Conservation (phyloP, 2,113 vertebrate species). For the Diadophis punctatus region DNA sequence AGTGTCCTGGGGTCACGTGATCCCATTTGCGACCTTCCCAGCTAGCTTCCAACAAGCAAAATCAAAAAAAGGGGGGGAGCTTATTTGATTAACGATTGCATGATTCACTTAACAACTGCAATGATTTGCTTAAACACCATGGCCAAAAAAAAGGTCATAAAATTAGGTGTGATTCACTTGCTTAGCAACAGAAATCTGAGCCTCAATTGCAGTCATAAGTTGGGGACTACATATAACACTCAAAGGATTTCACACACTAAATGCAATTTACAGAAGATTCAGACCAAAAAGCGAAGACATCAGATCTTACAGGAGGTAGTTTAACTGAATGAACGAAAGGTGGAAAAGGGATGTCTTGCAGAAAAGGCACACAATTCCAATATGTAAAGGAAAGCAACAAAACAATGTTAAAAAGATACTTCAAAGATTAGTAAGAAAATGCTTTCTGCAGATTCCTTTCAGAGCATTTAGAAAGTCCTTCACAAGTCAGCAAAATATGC, state of each 20-base stretch:
- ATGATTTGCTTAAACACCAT: no score
- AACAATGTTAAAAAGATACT: not conserved
- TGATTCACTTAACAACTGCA: no score
- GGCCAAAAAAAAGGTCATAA: not conserved
- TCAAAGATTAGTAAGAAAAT: not conserved
- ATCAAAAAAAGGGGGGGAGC: rapidly evolving
- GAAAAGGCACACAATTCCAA: not conserved
- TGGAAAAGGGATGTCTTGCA: not conserved
- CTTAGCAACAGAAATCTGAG: not conserved
- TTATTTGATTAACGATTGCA: no score
- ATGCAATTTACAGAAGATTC: not conserved
- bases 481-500: not conserved
- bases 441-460: not conserved
- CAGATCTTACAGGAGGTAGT: not conserved
- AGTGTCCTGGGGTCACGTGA: no score
- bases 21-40: no score
- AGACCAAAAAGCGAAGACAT: not conserved
- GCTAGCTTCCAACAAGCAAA: no score
- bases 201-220: not conserved
- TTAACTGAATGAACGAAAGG: not conserved
- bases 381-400: not conserved
- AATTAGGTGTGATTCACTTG: not conserved
- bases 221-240: not conserved
- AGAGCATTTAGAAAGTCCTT: not conserved
- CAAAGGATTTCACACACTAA: not conserved